Evolutionary conservation across 2,888 invertebrate species (phyloP), one percentile per base, ranked within the genome.

Genomic region (Seladonia tumulorum): DNA sequence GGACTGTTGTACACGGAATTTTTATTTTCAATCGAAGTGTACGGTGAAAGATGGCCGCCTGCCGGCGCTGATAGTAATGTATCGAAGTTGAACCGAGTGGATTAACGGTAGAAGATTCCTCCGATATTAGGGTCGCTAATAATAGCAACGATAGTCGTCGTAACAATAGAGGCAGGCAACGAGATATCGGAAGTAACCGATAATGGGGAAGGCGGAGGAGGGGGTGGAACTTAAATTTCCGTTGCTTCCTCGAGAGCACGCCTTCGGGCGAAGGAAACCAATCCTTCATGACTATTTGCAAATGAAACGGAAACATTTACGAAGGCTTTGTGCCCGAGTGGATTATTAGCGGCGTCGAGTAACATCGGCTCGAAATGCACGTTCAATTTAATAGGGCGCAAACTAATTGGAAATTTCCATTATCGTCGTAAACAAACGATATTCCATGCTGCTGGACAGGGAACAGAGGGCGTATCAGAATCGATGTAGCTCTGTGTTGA

Each of bases 111-210:
- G 84, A 76, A 83, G 83, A 86, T 89, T 83, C 81, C 81, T 72
- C 71, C 77, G 89, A 88, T 88, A 86, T 75, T 74, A 70, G 72
- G n/a, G 75, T 49, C 73, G 76, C 83, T 81, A 85, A 86, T 84
- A 85, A 74, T 77, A 81, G 87, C 74, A 81, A 81, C 81, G 89
- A 83, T 82, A 75, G 77, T 76, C 77, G 87, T 49, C 75, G 76
- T 85, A 85, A 89, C 79, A 86, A 88, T 85, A 83, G 60, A 80
- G 74, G 70, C 45, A 53, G 66, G 70, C 76, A 78, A 73, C 76
- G 84, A 87, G 84, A 91, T 89, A 90, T 89, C 86, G 89, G 88
- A 91, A 87, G 84, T 78, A 87, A 85, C 84, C 76, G 85, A 88
- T 90, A 89, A 88, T 89, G 83, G 66, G 22, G 22, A 8, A 18